A percentile compares a stretch with the other conserved stretches of the same genome.
phyloP scores from a whole-genome alignment of 2,113 vertebrate genomes.

The Notothenia coriiceps region DNA sequence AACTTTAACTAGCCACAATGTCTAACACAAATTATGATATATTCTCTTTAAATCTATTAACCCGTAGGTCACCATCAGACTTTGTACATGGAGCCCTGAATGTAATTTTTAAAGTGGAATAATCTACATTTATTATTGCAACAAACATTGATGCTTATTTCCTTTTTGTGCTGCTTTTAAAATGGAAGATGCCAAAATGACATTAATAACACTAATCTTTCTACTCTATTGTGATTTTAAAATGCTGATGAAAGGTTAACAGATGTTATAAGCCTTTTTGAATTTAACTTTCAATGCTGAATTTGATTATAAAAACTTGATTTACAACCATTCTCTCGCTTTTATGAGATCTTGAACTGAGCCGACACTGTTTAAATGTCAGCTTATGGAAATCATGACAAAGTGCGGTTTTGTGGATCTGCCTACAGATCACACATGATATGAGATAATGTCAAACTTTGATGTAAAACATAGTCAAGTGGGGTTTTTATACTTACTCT shows the following conservation, averaged over 20 bases:
- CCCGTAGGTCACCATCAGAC: not conserved
- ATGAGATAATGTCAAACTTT: conserved; percentile 71
- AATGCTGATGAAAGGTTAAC: not conserved
- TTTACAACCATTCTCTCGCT: conserved; percentile 12
- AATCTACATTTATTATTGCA: not conserved
- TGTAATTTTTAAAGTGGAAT: not conserved
- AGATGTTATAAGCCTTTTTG: conserved; percentile 14
- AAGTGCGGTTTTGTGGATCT: conserved; percentile 41
- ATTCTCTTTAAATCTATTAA: no score
- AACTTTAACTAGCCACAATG: not conserved
- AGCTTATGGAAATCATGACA: conserved; percentile 74
- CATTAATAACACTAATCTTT: conserved; percentile 22
- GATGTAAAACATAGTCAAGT: conserved; percentile 58
- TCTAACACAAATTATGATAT: not conserved
- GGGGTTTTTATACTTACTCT: conserved; percentile 39
- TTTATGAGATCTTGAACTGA: conserved; percentile 33
- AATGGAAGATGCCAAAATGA: not conserved
- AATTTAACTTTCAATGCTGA: conserved; percentile 15
- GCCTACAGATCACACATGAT: conserved; percentile 35
- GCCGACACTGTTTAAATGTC: conserved; percentile 62
- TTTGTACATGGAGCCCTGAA: not conserved
- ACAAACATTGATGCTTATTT: not conserved
- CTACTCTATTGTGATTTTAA: not conserved
- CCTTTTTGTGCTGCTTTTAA: not conserved
- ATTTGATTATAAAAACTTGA: conserved; percentile 11